A percentile compares a stretch with the other conserved stretches of the same genome.
These are phyloP conservation scores for Diloba caeruleocephala DNA, from an alignment of 2,888 invertebrate genomes.

Conservation along the genomic window DNA sequence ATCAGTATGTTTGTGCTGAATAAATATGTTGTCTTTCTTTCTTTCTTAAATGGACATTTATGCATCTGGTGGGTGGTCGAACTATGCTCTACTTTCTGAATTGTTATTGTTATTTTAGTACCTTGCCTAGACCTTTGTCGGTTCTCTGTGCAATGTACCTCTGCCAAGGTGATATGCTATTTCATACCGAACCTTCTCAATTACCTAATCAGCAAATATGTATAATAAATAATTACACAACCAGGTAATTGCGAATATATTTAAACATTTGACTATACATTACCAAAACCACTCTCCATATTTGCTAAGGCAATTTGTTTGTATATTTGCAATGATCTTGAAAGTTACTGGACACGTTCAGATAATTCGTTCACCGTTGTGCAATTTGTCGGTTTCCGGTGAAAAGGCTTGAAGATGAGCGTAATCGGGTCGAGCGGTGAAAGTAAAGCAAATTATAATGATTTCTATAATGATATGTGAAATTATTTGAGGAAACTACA, in stretches of 20 bases:
- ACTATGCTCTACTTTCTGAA: too few relatives aligned
- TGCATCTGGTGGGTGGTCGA: too few relatives aligned
- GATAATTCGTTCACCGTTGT: conserved; percentile 44
- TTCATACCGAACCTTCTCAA: conserved; percentile 1
- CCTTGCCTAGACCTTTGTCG: too few relatives aligned
- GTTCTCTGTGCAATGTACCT: too few relatives aligned
- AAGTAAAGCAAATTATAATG: conserved; percentile 29
- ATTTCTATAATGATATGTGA: conserved; percentile 20
- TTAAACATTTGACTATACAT: conserved; percentile 16
- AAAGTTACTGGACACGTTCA: conserved; percentile 37
- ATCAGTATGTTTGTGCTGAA: too few relatives aligned
- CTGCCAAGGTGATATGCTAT: too few relatives aligned
- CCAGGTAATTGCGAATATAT: conserved; percentile 16
- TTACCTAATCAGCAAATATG: conserved; percentile 22
- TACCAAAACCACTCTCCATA: conserved; percentile 11
- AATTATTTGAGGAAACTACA: conserved; percentile 9
- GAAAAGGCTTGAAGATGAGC: conserved; percentile 18
- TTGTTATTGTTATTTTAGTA: too few relatives aligned
- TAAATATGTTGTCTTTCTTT: too few relatives aligned
- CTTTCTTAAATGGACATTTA: too few relatives aligned
- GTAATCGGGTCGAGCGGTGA: conserved; percentile 31
- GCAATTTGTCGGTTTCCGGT: conserved; percentile 44
- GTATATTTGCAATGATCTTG: conserved; percentile 52
- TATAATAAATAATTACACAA: conserved; percentile 2
- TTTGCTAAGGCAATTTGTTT: conserved; percentile 36